These are phyloP conservation scores for Agrypnia vestita DNA, from an alignment of 1,140 invertebrate genomes.

Conservation along the genomic window DNA sequence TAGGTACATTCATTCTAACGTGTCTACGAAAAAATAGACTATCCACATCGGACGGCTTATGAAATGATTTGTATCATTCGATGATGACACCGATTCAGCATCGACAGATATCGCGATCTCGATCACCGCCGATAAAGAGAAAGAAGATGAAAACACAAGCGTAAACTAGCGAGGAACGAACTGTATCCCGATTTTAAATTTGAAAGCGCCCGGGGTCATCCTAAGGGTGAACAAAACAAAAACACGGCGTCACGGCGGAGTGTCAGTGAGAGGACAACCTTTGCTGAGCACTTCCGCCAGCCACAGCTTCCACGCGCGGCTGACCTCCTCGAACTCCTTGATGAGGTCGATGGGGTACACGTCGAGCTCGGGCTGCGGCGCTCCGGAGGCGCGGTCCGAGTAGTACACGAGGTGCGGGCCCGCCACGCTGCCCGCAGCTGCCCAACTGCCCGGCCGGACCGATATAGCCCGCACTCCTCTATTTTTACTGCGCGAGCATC, in stretches of 20 bases:
- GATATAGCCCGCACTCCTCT: constrained; percentile 34
- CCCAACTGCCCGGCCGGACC: constrained; percentile 44
- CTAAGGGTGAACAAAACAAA: constrained; percentile 17
- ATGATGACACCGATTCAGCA: too few species aligned
- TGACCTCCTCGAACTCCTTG: constrained; percentile 87
- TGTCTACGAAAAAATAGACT: too few species aligned
- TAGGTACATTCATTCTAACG: too few species aligned
- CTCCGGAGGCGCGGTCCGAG: constrained; percentile 78
- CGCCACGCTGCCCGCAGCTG: constrained; percentile 41
- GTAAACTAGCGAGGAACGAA: too few species aligned
- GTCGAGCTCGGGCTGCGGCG: constrained; percentile 70
- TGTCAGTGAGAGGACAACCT: constrained; percentile 74
- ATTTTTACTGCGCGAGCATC: constrained; percentile 6
- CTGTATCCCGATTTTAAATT: too few species aligned
- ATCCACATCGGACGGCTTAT: too few species aligned
- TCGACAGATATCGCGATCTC: too few species aligned
- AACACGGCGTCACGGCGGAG: constrained; percentile 14
- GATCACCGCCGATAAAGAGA: too few species aligned
- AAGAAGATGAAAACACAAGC: too few species aligned
- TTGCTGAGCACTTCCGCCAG: constrained; percentile 80
- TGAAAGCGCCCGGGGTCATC: neutral
- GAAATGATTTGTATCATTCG: too few species aligned
- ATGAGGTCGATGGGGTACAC: constrained; percentile 86
- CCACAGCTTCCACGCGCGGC: constrained; percentile 82
- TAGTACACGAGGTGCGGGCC: constrained; percentile 72